phyloP scores from a whole-genome alignment of 2,113 vertebrate genomes.

The Podarcis raffonei region DNA sequence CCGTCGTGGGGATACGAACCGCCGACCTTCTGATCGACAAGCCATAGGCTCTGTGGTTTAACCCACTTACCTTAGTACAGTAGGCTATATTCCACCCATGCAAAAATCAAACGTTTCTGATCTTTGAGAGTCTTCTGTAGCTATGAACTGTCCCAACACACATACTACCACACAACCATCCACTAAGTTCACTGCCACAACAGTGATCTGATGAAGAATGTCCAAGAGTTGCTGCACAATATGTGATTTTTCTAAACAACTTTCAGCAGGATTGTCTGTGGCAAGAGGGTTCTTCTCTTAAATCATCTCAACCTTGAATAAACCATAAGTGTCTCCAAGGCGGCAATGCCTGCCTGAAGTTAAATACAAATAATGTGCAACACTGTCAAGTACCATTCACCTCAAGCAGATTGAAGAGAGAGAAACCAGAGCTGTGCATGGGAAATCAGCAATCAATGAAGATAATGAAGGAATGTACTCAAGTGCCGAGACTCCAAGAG shows the following conservation, averaged over 20 bases:
- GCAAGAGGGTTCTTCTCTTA: not conserved
- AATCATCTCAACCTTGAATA: not conserved
- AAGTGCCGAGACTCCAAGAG: not conserved
- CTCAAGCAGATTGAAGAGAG: not conserved
- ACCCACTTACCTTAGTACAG: too few species aligned
- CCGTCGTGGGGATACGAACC: too few species aligned
- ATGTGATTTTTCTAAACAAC: not conserved
- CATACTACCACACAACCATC: not conserved
- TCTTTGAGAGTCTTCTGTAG: too few species aligned
- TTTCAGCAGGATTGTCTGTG: not conserved
- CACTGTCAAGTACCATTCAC: not conserved
- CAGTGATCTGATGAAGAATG: not conserved
- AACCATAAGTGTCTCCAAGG: not conserved
- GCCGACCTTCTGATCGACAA: too few species aligned
- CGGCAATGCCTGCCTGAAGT: not conserved
- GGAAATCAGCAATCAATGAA: constrained; percentile 2
- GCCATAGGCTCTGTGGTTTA: too few species aligned
- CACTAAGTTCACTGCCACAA: not conserved
- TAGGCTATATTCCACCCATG: too few species aligned
- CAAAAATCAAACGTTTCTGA: too few species aligned
- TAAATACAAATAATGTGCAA: not conserved
- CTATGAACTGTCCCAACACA: not conserved
- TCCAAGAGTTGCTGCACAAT: not conserved
- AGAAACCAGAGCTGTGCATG: not conserved
- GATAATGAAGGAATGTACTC: constrained; percentile 25